Conservation (phyloP, 1,140 invertebrate species). For the Rhynchophorus ferrugineus region DNA sequence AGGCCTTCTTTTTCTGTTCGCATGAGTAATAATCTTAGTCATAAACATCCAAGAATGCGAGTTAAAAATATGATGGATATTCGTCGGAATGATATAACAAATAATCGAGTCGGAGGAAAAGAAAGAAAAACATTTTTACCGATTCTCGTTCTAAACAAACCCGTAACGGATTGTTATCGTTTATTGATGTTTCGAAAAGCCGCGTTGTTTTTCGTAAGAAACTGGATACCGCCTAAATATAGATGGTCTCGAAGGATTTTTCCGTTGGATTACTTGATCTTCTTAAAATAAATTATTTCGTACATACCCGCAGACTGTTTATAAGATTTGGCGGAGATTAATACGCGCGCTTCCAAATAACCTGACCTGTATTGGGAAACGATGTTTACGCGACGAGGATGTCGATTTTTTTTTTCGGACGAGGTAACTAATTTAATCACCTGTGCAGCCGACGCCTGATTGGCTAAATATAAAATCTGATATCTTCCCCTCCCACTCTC, state of each 20-base stretch:
- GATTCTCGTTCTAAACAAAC: too few species aligned
- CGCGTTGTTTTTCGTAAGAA: too few species aligned
- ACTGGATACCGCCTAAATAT: neutral
- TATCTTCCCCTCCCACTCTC: conserved; percentile 19
- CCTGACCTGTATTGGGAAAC: conserved; percentile 9
- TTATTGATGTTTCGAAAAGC: neutral
- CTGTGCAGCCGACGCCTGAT: conserved; percentile 30
- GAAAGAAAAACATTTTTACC: too few species aligned
- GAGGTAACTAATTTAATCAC: conserved; percentile 26
- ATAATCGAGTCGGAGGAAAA: too few species aligned
- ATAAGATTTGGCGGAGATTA: neutral
- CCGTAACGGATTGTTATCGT: neutral
- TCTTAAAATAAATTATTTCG: neutral
- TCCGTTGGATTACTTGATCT: neutral
- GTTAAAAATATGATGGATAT: too few species aligned
- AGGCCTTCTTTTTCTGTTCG: too few species aligned
- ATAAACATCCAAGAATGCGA: too few species aligned
- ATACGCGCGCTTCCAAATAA: neutral
- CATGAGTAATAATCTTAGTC: too few species aligned
- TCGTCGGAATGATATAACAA: too few species aligned
- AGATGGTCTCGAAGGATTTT: neutral
- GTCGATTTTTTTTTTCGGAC: conserved; percentile 20
- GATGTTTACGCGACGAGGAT: conserved; percentile 15
- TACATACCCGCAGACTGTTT: neutral
- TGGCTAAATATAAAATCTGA: conserved; percentile 30